These are phyloP conservation scores for Dicaeum eximium DNA, from an alignment of 2,113 vertebrate genomes.

Conservation along the genomic window DNA sequence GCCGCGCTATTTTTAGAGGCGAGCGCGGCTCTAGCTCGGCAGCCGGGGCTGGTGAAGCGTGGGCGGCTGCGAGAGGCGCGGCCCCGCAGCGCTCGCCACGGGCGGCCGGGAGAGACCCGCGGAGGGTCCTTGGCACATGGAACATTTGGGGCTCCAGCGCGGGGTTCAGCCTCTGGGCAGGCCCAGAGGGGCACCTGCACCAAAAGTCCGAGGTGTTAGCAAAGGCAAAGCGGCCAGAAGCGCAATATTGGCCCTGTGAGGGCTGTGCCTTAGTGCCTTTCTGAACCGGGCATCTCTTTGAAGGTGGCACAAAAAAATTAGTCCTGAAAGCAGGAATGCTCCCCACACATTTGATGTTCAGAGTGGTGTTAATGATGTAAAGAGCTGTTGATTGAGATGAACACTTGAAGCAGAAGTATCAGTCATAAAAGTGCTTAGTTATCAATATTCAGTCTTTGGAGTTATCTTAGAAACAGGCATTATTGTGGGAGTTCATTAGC, in stretches of 20 bases:
- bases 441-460: background rate
- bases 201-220: background rate
- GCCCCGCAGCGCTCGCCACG: background rate
- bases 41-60: background rate
- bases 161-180: background rate
- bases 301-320: background rate
- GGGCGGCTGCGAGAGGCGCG: background rate
- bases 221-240: background rate
- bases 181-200: background rate
- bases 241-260: accelerated
- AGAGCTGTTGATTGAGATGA: background rate
- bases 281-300: accelerated
- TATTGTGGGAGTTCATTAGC: background rate
- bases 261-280: accelerated
- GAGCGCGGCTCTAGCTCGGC: background rate
- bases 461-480: background rate
- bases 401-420: background rate
- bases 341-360: background rate
- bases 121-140: accelerated
- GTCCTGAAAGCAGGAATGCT: background rate
- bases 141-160: background rate
- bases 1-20: background rate
- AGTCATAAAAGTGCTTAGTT: background rate
- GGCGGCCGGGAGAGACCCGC: background rate
- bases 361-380: background rate